Conservation (phyloP, 1,140 invertebrate species). For the Sarcophaga peregrina region DNA sequence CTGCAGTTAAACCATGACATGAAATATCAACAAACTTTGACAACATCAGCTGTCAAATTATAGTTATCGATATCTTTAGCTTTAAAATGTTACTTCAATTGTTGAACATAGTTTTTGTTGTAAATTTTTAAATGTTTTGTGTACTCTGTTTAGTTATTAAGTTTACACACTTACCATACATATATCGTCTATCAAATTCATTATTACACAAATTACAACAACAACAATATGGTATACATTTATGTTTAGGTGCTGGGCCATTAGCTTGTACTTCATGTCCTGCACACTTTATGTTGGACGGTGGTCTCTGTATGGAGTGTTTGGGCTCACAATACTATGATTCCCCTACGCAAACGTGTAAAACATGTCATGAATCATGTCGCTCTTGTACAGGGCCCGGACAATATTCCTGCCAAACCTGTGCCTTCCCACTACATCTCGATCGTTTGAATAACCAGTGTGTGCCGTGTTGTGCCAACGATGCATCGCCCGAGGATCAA, state of each 20-base stretch:
- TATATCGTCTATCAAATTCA: no score
- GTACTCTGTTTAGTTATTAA: background rate
- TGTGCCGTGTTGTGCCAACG: constrained; percentile 75
- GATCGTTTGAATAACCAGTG: constrained; percentile 79
- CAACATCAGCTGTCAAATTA: no score
- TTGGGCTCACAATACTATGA: constrained; percentile 80
- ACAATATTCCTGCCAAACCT: constrained; percentile 76
- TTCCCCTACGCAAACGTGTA: constrained; percentile 74
- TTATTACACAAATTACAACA: no score
- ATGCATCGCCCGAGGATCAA: constrained; percentile 67
- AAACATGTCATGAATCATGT: constrained; percentile 76
- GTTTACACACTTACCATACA: no score
- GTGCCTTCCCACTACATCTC: constrained; percentile 73
- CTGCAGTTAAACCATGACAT: no score
- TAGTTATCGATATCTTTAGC: no score
- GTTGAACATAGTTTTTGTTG: no score
- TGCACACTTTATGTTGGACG: constrained; percentile 77
- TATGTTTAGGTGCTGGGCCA: constrained; percentile 73
- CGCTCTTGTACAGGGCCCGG: constrained; percentile 77
- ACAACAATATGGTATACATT: background rate
- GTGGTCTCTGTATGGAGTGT: constrained; percentile 79
- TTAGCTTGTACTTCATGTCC: constrained; percentile 79
- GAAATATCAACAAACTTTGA: no score
- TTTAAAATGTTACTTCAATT: no score
- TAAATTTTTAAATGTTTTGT: background rate